A percentile compares a stretch with the other conserved stretches of the same genome.
Evolutionary conservation across 2,888 invertebrate genomes (phyloP).

Genomic region (Boloria euphrosyne): DNA sequence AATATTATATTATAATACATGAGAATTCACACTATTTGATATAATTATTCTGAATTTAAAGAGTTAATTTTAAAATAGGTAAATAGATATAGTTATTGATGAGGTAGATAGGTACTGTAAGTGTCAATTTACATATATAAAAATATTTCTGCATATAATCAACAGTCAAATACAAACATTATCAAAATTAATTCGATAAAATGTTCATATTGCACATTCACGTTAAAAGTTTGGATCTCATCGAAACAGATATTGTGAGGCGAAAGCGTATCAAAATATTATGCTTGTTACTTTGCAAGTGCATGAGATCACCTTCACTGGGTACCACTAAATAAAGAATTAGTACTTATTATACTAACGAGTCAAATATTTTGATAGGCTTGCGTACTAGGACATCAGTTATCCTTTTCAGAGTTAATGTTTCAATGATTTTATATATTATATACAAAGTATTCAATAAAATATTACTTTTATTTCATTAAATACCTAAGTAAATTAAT

Average conservation of each 20-base stretch:
- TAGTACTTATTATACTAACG: constrained; percentile 38
- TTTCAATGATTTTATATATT: constrained; percentile 49
- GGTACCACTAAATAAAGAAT: not conserved
- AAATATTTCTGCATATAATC: constrained; percentile 81
- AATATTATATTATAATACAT: constrained; percentile 28
- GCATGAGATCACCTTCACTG: not conserved
- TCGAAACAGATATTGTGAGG: constrained; percentile 47
- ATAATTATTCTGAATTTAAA: constrained; percentile 28
- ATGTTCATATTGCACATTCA: constrained; percentile 73
- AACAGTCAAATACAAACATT: constrained; percentile 80
- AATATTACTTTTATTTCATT: constrained; percentile 54
- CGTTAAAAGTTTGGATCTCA: constrained; percentile 51
- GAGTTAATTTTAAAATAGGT: constrained; percentile 28
- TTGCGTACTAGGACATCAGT: constrained; percentile 54
- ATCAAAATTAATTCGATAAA: constrained; percentile 74
- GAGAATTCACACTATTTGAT: constrained; percentile 15
- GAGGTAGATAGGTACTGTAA: constrained; percentile 77
- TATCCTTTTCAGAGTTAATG: constrained; percentile 57
- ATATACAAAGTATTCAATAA: constrained; percentile 64
- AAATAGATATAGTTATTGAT: constrained; percentile 59
- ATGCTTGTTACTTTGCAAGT: constrained; percentile 36
- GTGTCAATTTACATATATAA: constrained; percentile 76
- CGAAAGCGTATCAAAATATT: constrained; percentile 48
- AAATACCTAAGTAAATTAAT: constrained; percentile 58
- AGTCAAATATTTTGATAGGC: constrained; percentile 53